These are phyloP conservation scores for Pyrocoelia pectoralis DNA, from an alignment of 2,888 invertebrate species.

Conservation along the genomic window DNA sequence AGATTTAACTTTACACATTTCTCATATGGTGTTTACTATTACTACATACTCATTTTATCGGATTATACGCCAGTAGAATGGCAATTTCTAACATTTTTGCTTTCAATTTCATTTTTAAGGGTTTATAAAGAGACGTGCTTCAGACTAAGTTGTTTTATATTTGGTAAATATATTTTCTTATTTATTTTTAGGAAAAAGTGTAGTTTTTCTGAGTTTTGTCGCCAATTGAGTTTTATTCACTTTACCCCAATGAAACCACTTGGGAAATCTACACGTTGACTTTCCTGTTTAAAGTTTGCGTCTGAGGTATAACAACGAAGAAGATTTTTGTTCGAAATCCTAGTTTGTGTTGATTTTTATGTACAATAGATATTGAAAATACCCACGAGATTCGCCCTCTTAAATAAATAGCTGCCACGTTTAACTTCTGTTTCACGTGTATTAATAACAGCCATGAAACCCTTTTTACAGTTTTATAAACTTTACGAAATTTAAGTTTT, in stretches of 20 bases:
- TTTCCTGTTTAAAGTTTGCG: conserved; percentile 31
- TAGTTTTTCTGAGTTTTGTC: conserved; percentile 31
- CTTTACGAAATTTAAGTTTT: too few species aligned
- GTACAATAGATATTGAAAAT: conserved; percentile 6
- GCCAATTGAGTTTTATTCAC: conserved; percentile 35
- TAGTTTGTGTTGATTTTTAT: conserved; percentile 24
- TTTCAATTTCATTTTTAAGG: conserved; percentile 18
- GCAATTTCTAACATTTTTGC: conserved; percentile 12
- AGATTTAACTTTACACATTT: too few species aligned
- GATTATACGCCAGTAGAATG: neutral
- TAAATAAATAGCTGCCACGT: neutral
- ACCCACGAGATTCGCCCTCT: neutral
- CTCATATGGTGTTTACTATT: too few species aligned
- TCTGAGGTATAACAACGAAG: conserved; percentile 23
- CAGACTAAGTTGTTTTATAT: conserved; percentile 21
- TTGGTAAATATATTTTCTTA: conserved; percentile 26
- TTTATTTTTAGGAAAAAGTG: conserved; percentile 30
- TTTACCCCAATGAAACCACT: conserved; percentile 31
- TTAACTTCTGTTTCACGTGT: neutral
- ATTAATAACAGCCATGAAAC: too few species aligned
- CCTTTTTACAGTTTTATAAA: too few species aligned
- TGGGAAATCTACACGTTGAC: conserved; percentile 34
- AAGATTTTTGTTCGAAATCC: conserved; percentile 21
- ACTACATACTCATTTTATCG: too few species aligned
- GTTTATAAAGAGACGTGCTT: conserved; percentile 2